Evolutionary conservation across 2,113 vertebrate species (phyloP).

Genomic region (Paraplagusia blochii): DNA sequence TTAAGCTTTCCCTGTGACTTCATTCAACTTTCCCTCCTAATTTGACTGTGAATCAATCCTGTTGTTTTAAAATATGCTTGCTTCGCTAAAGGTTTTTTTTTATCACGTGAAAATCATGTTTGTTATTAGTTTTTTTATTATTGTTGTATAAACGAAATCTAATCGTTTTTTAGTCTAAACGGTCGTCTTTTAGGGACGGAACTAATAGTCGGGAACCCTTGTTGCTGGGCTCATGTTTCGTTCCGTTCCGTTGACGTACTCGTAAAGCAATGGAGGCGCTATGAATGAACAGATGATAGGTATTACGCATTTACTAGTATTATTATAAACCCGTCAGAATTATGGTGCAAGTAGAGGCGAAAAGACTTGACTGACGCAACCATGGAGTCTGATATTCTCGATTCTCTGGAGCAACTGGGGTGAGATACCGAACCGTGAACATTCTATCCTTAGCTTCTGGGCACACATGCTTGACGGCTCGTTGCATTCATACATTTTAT

Average conservation of each 20-base stretch:
- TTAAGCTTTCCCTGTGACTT: too few species aligned
- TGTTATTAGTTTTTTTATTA: too few species aligned
- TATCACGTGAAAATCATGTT: too few species aligned
- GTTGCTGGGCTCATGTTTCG: conserved; percentile 2
- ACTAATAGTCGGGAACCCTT: conserved; percentile 18
- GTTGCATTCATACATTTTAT: background rate
- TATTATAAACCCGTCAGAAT: fast-evolving
- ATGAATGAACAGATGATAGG: conserved; percentile 29
- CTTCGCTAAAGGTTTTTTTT: too few species aligned
- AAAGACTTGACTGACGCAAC: background rate
- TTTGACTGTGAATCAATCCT: too few species aligned
- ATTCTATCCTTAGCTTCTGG: background rate
- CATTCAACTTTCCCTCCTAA: too few species aligned
- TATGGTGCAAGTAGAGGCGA: background rate
- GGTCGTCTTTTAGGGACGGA: conserved; percentile 1
- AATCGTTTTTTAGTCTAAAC: too few species aligned
- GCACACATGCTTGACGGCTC: background rate
- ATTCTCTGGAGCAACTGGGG: conserved; percentile 72
- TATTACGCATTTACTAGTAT: fast-evolving
- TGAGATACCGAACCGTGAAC: conserved; percentile 40
- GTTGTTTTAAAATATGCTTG: too few species aligned
- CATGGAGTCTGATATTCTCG: conserved; percentile 73
- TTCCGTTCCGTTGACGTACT: background rate
- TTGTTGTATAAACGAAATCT: too few species aligned
- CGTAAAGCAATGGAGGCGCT: conserved; percentile 9